phyloP scores from a whole-genome alignment of 1,140 invertebrate species.

The Pogonus chalceus region DNA sequence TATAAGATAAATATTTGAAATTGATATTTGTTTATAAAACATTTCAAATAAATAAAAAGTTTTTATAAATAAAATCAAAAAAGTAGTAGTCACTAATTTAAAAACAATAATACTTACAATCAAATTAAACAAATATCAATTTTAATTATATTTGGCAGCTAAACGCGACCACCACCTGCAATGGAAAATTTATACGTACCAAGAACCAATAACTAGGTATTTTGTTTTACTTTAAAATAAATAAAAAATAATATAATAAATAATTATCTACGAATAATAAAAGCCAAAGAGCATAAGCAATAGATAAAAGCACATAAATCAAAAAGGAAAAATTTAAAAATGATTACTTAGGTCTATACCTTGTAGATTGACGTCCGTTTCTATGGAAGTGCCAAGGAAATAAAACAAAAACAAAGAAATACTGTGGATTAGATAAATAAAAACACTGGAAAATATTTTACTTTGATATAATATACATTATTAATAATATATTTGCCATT shows the following conservation, averaged over 20 bases:
- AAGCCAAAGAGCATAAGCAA: slow-evolving; percentile 12
- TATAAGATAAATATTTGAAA: too few relatives aligned
- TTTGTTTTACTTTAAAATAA: neutral
- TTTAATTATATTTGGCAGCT: too few relatives aligned
- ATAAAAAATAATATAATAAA: neutral
- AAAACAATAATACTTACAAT: too few relatives aligned
- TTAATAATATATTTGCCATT: neutral
- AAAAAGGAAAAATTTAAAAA: slow-evolving; percentile 10
- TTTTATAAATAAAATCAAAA: too few relatives aligned
- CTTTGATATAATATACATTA: neutral
- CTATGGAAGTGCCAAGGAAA: slow-evolving; percentile 2
- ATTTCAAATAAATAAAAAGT: too few relatives aligned
- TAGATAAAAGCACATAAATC: slow-evolving; percentile 7
- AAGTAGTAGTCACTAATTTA: too few relatives aligned
- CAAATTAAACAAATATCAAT: too few relatives aligned
- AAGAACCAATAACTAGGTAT: neutral
- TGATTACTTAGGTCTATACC: slow-evolving; percentile 6
- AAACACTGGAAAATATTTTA: neutral
- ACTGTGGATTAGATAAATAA: slow-evolving; percentile 10
- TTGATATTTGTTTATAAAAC: too few relatives aligned
- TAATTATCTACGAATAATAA: neutral
- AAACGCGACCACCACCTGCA: neutral
- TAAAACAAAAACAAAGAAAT: slow-evolving; percentile 11
- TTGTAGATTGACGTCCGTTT: slow-evolving; percentile 7
- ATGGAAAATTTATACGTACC: neutral